Evolutionary conservation across 1,140 invertebrate species (phyloP).

Genomic region (Heliconius himera): DNA sequence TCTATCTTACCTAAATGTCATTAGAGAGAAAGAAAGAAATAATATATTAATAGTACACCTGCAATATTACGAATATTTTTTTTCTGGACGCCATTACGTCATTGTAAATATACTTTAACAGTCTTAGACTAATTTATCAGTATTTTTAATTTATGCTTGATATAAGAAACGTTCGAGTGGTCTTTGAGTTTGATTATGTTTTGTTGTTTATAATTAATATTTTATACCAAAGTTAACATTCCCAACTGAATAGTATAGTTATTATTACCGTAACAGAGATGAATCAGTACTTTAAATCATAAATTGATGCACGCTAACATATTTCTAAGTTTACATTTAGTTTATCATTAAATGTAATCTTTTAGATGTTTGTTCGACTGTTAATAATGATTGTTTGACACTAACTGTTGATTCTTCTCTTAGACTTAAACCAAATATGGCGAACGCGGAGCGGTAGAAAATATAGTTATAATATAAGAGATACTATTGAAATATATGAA

Average conservation of each 20-base stretch:
- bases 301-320: conserved; percentile 63
- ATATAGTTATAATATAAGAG: conserved; percentile 78
- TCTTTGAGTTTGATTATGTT: conserved; percentile 77
- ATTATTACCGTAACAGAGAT: conserved; percentile 61
- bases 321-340: conserved; percentile 78
- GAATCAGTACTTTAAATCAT: conserved; percentile 71
- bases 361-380: conserved; percentile 76
- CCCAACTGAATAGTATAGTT: conserved; percentile 78
- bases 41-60: background rate
- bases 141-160: conserved; percentile 80
- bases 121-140: conserved; percentile 75
- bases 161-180: conserved; percentile 72
- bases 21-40: background rate
- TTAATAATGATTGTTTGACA: conserved; percentile 68
- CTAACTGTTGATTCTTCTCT: conserved; percentile 78
- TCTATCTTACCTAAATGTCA: background rate
- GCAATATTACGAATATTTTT: background rate
- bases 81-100: conserved; percentile 16
- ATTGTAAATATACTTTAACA: conserved; percentile 74
- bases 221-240: conserved; percentile 82
- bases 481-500: conserved; percentile 80
- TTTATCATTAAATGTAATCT: conserved; percentile 72
- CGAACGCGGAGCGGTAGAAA: conserved; percentile 76
- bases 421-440: conserved; percentile 80
- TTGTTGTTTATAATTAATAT: conserved; percentile 79